Evolutionary conservation across 2,113 vertebrate species (phyloP), one percentile per base, ranked within the genome.

Genomic region (Heterocephalus glaber): DNA sequence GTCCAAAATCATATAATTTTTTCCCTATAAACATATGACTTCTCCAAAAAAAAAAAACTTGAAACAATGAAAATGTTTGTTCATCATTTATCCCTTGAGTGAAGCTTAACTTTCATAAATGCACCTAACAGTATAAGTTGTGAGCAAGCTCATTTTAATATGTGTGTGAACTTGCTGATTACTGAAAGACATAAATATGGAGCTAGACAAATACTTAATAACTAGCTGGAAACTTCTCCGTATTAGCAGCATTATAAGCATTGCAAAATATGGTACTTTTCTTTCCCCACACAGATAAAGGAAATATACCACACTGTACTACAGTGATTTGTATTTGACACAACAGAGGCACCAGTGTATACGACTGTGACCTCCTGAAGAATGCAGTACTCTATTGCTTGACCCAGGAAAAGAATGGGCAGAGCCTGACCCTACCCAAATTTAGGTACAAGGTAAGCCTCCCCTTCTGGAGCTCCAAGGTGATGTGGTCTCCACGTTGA

Each of bases 401-500:
- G 0, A 2, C 6, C 9, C 14, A 3, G 3, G 13, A n/a, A 90
- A 38, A 24, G 6, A 16, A 60, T 9, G 0, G 26, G 30, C 5
- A 30, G 80, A 83, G 11, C 16, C 3, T 41, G 17, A 63, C 17
- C 98, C 98, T 98, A 99, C 99, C 99, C 72, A 99, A 95, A 97
- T 98, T 99, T 97, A 99, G 99, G 95, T 99, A 99, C 60, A 99
- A 98, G 93, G 98, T 98, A 4, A 99, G 99, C 76, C 98, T 98
- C 61, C 99, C 99, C 28, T 99, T 98, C 97, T 99, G 99, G 3
- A 99, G 98, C 97, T 99, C 99, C 98, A 99, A 97, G 4, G 99
- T 99, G 97, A 99, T 99, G 94, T 99, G 99, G 97, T 99, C 99
- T 38, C 99, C 99, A 86, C 99, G 98, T 94, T 99, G 99, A 1